Base-by-base conservation (phyloP, 64 coral and sea anemone species). In the Anthopleura sola region DNA sequence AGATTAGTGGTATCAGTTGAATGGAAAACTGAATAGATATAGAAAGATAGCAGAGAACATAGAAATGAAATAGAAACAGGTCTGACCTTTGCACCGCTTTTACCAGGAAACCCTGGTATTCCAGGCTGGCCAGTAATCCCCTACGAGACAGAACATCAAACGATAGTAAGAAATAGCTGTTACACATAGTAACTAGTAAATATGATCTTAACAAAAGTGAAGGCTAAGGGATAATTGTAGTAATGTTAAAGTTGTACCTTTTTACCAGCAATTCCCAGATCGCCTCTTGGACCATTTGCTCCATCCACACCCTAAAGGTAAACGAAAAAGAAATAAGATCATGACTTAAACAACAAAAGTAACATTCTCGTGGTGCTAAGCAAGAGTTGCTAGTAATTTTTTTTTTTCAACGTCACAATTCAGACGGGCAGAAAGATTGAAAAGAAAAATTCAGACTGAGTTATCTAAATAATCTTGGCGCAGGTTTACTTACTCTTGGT, bases 261-360 rank as follows among this genome's bases (percentile, higher is more conserved):
- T 84, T 58, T 51, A 60, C 88, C 88, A 11, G 64, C 62, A 28
- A 47, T n/a, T 10, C 88, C 88, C 29, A 46, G 50, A 26, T 76
- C 88, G 53, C 88, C 88, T 71, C 68, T 90, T 14, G 14, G 74
- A 46, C 76, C 76, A 79, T 2, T 37, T 23, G 36, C 20, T 24
- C 76, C 76, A 40, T 79, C 76, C n/a, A 44, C 36, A 46, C 76
- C 76, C 76, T 79, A 79, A 33, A n/a, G 0, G n/a, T 3, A 62
- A 62, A 62, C 21, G 16, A 62, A 62, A 62, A 26, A 26, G 7
- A 26, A 26, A 9, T n/a, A 15, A 20, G 21, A 26, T 7, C n/a
- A 62, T 26, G n/a, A 62, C 5, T 17, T 56, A 0, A 56, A 56
- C 5, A 17, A 13, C 18, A 17, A 20, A 4, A 56, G 11, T 9